Evolutionary conservation across 2,888 invertebrate species (phyloP), one percentile per base, ranked within the genome.

Genomic region (Ochropacha duplaris): DNA sequence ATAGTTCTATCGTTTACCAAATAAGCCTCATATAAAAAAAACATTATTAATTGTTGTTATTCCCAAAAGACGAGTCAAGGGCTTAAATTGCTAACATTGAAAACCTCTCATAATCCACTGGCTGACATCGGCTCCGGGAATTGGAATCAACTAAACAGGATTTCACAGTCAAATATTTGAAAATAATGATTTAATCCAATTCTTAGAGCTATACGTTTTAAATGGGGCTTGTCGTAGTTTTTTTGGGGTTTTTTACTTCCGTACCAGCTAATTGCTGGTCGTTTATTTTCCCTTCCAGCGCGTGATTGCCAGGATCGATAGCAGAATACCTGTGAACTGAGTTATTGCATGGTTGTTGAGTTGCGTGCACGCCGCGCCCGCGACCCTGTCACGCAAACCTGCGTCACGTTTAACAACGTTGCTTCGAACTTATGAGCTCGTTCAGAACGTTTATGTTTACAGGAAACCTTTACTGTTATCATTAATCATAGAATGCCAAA

Each of bases 341-440:
- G 71, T 79, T 78, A 82, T 81, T 78, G 81, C 80, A 83, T 74
- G 72, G 75, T 79, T 74, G 65, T 65, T 61, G 61, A 64, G 71
- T 82, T 79, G 86, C 86, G 84, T 86, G 87, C 72, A 69, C 73
- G 72, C 67, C 66, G 66, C 67, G 12, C 56, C 65, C 62, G 24
- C 26, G 4, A 3, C 67, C 57, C 62, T 59, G 67, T 69, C 86
- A 84, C 83, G 86, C 87, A 68, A 86, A 65, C 67, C 59, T 65
- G 65, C 64, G 71, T 66, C 73, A 69, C 74, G 71, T 60, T 62
- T 69, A 71, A 74, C 68, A 68, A 69, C 58, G 65, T 66, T 68
- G 59, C 58, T 60, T 52, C 34, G 36, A 36, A 50, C 50, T 54
- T 57, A 57, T 54, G 54, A 57, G 57, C 24, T 34, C 14, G 14